Percentiles rank a stretch among this genome's conserved stretches.
Conservation (phyloP, 2,797 vertebrate species). For the Alauda arvensis region DNA sequence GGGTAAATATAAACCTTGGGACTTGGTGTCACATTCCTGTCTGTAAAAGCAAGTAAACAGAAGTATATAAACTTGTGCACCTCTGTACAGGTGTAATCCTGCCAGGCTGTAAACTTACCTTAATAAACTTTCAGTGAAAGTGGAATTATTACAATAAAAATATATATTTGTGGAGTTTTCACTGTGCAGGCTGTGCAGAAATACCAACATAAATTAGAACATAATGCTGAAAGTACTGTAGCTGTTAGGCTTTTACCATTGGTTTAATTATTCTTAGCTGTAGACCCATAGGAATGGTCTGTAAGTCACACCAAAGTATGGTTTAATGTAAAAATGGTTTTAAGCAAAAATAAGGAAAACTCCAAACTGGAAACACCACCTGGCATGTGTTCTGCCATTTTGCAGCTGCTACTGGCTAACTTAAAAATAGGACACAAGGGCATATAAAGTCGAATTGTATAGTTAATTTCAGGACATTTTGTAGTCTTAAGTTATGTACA, state of each 20-base stretch:
- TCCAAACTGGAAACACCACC: constrained; percentile 50
- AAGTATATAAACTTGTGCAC: constrained; percentile 63
- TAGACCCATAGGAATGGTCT: constrained; percentile 63
- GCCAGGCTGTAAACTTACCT: constrained; percentile 71
- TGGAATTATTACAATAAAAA: constrained; percentile 73
- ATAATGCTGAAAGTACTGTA: constrained; percentile 54
- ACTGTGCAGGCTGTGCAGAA: constrained; percentile 68
- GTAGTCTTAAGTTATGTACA: constrained; percentile 58
- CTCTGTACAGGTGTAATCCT: constrained; percentile 70
- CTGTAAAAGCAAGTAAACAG: constrained; percentile 70
- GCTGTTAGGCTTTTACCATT: constrained; percentile 59
- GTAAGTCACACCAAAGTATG: constrained; percentile 70
- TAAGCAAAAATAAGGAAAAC: constrained; percentile 3
- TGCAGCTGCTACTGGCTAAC: constrained; percentile 61
- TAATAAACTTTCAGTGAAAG: constrained; percentile 86
- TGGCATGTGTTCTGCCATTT: constrained; percentile 48
- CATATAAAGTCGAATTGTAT: constrained; percentile 59
- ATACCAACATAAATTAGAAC: constrained; percentile 53
- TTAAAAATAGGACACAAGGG: constrained; percentile 60
- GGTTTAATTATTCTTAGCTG: constrained; percentile 55
- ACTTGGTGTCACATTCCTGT: constrained; percentile 65
- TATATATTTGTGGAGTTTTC: constrained; percentile 72
- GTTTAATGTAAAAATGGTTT: constrained; percentile 53
- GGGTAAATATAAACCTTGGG: constrained; percentile 38
- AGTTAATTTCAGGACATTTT: constrained; percentile 48